Evolutionary conservation across 2,113 vertebrate genomes (phyloP).

Genomic region (Meleagris gallopavo): DNA sequence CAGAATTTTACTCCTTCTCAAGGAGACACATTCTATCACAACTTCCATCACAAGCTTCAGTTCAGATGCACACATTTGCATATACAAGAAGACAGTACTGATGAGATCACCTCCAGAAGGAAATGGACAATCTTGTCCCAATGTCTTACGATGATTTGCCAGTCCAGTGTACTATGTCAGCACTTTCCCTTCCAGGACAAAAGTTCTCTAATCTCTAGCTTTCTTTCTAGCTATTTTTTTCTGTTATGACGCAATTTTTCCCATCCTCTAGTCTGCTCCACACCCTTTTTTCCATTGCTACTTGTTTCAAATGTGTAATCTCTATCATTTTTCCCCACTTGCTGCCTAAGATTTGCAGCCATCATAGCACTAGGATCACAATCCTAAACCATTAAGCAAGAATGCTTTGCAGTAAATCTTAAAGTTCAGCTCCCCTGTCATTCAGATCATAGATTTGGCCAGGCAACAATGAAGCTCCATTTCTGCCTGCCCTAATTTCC

Average conservation of each 20-base stretch:
- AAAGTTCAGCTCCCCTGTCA: neutral
- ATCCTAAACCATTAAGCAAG: neutral
- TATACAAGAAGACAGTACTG: neutral
- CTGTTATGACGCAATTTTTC: constrained; percentile 8
- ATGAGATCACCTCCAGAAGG: constrained; percentile 6
- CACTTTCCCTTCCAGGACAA: constrained; percentile 15
- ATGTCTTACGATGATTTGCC: neutral
- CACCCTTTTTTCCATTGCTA: constrained; percentile 19
- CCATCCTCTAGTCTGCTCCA: constrained; percentile 21
- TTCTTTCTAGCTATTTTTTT: constrained; percentile 33
- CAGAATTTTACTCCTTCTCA: neutral
- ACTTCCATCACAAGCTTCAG: neutral
- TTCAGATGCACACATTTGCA: neutral
- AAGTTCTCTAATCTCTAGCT: neutral
- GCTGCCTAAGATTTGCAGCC: neutral
- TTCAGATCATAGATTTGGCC: neutral
- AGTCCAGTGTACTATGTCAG: neutral
- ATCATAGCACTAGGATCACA: neutral
- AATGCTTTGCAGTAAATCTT: neutral
- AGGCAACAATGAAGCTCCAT: neutral
- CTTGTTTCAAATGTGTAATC: neutral
- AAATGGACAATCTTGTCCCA: neutral
- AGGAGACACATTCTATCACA: neutral
- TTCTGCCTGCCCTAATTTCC: neutral
- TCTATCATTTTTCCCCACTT: neutral